phyloP scores from a whole-genome alignment of 2,113 vertebrate genomes.

The Chiloscyllium plagiosum region DNA sequence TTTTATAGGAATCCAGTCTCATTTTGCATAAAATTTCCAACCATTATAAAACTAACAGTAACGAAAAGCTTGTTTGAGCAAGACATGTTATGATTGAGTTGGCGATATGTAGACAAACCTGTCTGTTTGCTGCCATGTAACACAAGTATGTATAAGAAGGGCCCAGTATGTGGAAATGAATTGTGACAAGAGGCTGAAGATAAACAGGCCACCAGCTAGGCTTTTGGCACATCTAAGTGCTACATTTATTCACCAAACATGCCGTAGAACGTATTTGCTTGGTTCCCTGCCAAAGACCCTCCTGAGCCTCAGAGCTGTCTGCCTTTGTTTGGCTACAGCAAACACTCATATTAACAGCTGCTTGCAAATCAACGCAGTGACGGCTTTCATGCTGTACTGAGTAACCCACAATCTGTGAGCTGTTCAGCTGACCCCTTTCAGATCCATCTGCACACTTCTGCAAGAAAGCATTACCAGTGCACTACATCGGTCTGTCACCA shows the following conservation, averaged over 20 bases:
- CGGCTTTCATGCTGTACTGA: conserved; percentile 13
- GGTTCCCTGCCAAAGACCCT: neutral
- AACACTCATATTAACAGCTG: conserved; percentile 31
- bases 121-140: conserved; percentile 11
- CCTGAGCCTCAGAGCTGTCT: neutral
- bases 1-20: neutral
- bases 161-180: conserved; percentile 10
- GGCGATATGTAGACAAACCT: neutral
- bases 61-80: neutral
- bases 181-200: conserved; percentile 27
- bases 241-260: conserved; percentile 31
- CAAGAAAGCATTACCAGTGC: neutral
- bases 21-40: neutral
- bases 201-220: conserved; percentile 32
- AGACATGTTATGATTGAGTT: neutral
- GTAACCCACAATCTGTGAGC: conserved; percentile 29
- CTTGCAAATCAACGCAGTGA: conserved; percentile 9
- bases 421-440: neutral
- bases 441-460: conserved; percentile 7
- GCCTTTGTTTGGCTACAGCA: conserved; percentile 29
- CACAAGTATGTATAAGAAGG: neutral
- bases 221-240: conserved; percentile 13
- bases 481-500: neutral
- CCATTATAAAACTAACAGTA: neutral
- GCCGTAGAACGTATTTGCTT: neutral